Base-by-base conservation (phyloP, 2,113 vertebrate species). In the Tamias sibiricus region DNA sequence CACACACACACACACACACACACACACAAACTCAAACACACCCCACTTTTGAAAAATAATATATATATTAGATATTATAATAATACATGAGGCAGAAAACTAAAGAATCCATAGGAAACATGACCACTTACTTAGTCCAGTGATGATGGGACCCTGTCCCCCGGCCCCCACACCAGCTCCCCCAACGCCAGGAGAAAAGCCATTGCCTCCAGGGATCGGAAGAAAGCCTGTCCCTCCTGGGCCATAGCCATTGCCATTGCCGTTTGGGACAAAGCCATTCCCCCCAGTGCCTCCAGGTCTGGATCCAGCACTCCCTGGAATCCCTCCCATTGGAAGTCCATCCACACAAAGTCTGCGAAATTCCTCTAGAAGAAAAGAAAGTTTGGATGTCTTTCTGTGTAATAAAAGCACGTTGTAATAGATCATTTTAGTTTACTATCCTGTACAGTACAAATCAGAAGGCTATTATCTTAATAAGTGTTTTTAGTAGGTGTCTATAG, bases 271-370 rank as follows among this genome's bases (percentile, higher is more conserved):
- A 80, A 98, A 98, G 32, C 95, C 95, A 0, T 98, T 98, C 35
- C 97, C 98, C 59, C 88, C 98, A 16, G 97, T 76, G 6, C 98
- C 98, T n/a, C 97, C 98, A 32, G 96, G 94, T 95, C 98, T 98
- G 95, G 98, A 98, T 32, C 98, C 97, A 35, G 98, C 98, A 71
- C 97, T 98, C 79, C 97, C 97, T 71, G 98, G 90, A 88, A 97
- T 35, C 0, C 98, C 97, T 4, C 98, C 98, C 85, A 98, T 96
- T 5, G 97, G 97, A 96, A 97, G 97, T 37, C 97, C 97, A 42
- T 97, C 97, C 84, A 96, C 83, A 81, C 99, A 99, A 86, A 99
- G 98, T 66, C 98, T 98, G 42, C 89, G 98, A 89, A 99, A 98
- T 30, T 99, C 99, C 86, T 99, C 99, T 99, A 64, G 75, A 93